Base-by-base conservation (phyloP, 2,888 invertebrate species). In the Siphlonurus alternatus region DNA sequence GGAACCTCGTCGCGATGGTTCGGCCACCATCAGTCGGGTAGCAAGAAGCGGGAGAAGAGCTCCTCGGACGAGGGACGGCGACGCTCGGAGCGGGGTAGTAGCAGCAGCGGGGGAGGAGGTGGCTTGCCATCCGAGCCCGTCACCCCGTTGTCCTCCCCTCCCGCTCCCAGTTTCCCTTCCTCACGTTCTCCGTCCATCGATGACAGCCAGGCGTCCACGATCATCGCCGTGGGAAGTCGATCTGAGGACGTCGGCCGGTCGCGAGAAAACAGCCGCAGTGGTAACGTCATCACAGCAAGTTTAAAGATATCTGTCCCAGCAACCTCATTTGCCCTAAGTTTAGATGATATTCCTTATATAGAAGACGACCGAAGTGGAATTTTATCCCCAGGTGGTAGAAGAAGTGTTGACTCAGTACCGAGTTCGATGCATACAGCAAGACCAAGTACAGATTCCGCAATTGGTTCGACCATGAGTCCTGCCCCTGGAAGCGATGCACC, bases 211-310 rank as follows among this genome's bases (percentile, higher is more conserved):
- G 38, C 70, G 72, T 64, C 72, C 71, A 69, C 77, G 67, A 73
- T 74, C 66, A n/a, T n/a, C n/a, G 71, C 72, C 66, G 73, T 74
- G 71, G 78, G 73, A 72, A 78, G 63, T 70, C 77, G 15, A 5
- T 15, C 7, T 10, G 38, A 38, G 5, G 38, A 38, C 1, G n/a
- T n/a, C n/a, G n/a, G n/a, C n/a, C n/a, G n/a, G n/a, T n/a, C n/a
- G n/a, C n/a, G n/a, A n/a, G n/a, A n/a, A n/a, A n/a, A n/a, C n/a
- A n/a, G n/a, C n/a, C 51, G 38, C 2, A 80, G 81, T 72, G 76
- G 76, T 70, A 83, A 83, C 68, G 83, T 88, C 64, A 87, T 91
- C 70, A 89, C 88, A 0, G 91, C 89, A 1, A 89, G 88, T 67
- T 80, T 91, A 53, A 88, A 88, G 71, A 88, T 91, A 77, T 88